A percentile compares a stretch with the other conserved stretches of the same genome.
These are phyloP conservation scores for Cerastis rubricosa DNA, from an alignment of 2,888 invertebrate genomes.

Conservation along the genomic window DNA sequence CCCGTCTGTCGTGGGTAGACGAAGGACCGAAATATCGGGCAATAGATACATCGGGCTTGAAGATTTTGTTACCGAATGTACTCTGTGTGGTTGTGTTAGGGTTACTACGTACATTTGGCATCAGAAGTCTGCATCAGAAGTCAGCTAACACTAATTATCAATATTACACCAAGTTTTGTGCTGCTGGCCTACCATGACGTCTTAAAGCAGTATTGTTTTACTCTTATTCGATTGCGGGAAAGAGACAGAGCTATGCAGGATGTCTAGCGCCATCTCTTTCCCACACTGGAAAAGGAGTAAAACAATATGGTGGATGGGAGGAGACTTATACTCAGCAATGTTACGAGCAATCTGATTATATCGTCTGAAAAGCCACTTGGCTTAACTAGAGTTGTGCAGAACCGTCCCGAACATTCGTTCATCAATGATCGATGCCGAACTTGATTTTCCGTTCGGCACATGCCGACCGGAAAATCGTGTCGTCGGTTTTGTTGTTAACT, in stretches of 20 bases:
- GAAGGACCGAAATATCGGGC: conserved; percentile 58
- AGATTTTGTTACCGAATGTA: conserved; percentile 30
- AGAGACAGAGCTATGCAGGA: too few relatives aligned
- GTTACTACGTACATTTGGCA: not conserved
- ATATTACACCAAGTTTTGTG: too few relatives aligned
- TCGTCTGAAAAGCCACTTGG: not conserved
- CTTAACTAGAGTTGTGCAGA: not conserved
- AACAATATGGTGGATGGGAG: too few relatives aligned
- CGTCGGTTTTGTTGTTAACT: not conserved
- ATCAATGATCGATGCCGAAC: not conserved
- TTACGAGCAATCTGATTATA: not conserved
- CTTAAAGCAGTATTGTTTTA: too few relatives aligned
- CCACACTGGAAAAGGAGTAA: too few relatives aligned
- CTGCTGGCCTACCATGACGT: too few relatives aligned
- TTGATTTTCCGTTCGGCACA: not conserved
- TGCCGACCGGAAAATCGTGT: too few relatives aligned
- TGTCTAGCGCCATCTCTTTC: too few relatives aligned
- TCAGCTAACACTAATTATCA: too few relatives aligned
- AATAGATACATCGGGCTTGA: conserved; percentile 36
- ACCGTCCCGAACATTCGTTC: not conserved
- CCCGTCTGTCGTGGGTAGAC: conserved; percentile 44
- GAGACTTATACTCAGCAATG: too few relatives aligned
- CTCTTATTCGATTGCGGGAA: too few relatives aligned
- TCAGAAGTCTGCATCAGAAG: too few relatives aligned
- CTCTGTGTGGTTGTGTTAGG: not conserved